phyloP scores from a whole-genome alignment of 1,140 invertebrate species.

The Zaprionus ornatus region DNA sequence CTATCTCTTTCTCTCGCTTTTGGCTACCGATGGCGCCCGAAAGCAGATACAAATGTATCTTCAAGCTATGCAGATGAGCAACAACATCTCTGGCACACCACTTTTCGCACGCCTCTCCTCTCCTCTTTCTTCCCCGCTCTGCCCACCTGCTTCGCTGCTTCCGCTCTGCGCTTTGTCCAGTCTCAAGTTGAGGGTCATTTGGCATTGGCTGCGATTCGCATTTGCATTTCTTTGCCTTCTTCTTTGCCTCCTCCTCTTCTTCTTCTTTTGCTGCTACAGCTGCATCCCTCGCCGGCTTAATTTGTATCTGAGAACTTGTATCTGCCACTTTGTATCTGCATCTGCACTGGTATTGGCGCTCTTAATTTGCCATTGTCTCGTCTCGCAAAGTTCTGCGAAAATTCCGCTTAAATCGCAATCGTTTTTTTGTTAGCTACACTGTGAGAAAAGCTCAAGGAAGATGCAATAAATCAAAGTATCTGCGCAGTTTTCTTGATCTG shows the following conservation, averaged over 20 bases:
- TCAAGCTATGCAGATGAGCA: conserved; percentile 10
- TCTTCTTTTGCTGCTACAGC: background rate
- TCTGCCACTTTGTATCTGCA: conserved; percentile 9
- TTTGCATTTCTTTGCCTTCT: conserved; percentile 53
- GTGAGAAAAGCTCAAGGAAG: background rate
- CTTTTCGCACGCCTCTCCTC: conserved; percentile 19
- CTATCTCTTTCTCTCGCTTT: background rate
- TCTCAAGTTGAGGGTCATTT: conserved; percentile 59
- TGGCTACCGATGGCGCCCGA: background rate
- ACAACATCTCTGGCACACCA: background rate
- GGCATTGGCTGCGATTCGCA: conserved; percentile 51
- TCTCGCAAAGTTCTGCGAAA: conserved; percentile 55
- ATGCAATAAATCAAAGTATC: background rate
- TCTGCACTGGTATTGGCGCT: conserved; percentile 25
- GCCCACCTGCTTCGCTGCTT: conserved; percentile 3
- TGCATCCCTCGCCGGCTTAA: conserved; percentile 39
- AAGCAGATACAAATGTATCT: conserved; percentile 21
- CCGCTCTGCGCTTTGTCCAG: conserved; percentile 20
- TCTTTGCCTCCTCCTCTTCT: too few relatives aligned
- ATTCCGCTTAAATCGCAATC: conserved; percentile 25
- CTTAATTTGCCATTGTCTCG: conserved; percentile 44
- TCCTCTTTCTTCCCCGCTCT: conserved; percentile 39
- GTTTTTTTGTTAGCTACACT: conserved; percentile 30
- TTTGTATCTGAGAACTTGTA: conserved; percentile 40
- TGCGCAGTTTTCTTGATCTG: background rate